Percentiles rank a stretch among this genome's conserved stretches.
Evolutionary conservation across 2,888 invertebrate species (phyloP).

Genomic region (Celastrina argiolus): DNA sequence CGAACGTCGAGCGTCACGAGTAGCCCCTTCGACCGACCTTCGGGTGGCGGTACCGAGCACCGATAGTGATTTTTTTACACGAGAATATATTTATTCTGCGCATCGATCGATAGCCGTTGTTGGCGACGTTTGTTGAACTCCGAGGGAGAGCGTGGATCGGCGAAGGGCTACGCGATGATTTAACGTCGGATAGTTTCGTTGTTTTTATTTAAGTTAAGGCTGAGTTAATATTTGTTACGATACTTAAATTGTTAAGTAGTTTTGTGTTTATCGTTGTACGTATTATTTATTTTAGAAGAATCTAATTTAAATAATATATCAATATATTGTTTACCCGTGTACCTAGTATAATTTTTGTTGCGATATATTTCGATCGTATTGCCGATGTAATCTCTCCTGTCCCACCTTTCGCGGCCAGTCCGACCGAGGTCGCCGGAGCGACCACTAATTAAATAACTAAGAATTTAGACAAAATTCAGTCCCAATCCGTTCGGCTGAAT

Average conservation of each 20-base stretch:
- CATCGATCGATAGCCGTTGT: background rate
- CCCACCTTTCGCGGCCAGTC: conserved; percentile 57
- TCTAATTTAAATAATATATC: background rate
- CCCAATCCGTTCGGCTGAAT: conserved; percentile 57
- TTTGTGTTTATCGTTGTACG: conserved; percentile 20
- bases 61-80: conserved; percentile 4
- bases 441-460: conserved; percentile 48
- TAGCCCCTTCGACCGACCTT: background rate
- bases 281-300: conserved; percentile 23
- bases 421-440: conserved; percentile 45
- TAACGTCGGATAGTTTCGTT: background rate
- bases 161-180: conserved; percentile 1
- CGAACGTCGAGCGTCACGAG: conserved; percentile 7
- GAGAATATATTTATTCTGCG: conserved; percentile 8
- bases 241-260: background rate
- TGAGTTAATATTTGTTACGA: conserved; percentile 8
- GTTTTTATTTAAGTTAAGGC: conserved; percentile 8
- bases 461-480: conserved; percentile 52
- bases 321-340: background rate
- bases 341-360: background rate
- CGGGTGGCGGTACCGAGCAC: background rate
- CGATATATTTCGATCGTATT: conserved; percentile 14
- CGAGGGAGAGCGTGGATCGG: background rate
- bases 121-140: background rate
- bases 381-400: conserved; percentile 44